Evolutionary conservation across 2,888 invertebrate species (phyloP), one percentile per base, ranked within the genome.

Genomic region (Ectemnius cavifrons): DNA sequence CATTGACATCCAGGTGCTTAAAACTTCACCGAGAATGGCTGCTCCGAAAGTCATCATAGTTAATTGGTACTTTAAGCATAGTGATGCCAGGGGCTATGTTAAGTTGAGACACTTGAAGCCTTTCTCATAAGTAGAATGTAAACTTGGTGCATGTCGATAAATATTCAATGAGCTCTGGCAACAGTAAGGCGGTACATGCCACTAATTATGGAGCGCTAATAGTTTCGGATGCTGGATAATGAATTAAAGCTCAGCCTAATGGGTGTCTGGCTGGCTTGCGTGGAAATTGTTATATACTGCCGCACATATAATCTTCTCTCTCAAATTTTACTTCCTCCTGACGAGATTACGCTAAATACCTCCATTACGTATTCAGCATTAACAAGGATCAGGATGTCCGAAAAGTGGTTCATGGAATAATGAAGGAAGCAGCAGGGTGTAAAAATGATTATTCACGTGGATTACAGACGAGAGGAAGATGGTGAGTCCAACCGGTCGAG

Each of bases 401-500:
- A 37, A 37, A 6, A 11, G 37, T 11, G 37, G 8, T 2, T 8
- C 8, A 2, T 37, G 5, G 37, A 11, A 37, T 37, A 37, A 37
- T 8, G 5, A 6, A 4, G 37, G 11, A 8, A 37, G 0, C 6
- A 37, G 11, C 8, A 8, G 8, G 5, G 37, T 37, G 37, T 37
- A 37, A 37, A 62, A 49, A 62, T 61, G 61, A 56, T 37, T 56
- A 28, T 18, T 63, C 49, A 11, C 47, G 13, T 60, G 58, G 23
- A 45, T 79, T 79, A 2, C 79, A 87, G 87, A 75, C 61, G 87
- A 87, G 23, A 80, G 87, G 73, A 84, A 83, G 74, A 78, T 84
- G 67, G 78, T 78, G 45, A 87, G 88, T 71, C 86, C 88, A 20
- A 79, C 84, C 59, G 82, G 84, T 45, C 76, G 87, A 45, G 88